Conservation (phyloP, 2,113 vertebrate species). For the Labeo catla region DNA sequence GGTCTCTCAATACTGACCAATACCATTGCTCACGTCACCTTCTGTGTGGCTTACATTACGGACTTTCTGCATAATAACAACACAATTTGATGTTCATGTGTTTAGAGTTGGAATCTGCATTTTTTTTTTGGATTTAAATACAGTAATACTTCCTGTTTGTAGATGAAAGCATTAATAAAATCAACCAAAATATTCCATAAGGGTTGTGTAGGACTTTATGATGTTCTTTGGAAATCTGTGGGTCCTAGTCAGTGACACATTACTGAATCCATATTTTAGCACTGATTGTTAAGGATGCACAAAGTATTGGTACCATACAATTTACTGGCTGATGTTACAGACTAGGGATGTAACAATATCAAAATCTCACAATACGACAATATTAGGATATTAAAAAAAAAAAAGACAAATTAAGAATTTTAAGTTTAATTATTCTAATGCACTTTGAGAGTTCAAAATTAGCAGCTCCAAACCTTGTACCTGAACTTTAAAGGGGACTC, state of each 20-base stretch:
- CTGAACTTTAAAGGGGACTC: too few species aligned
- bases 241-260: not conserved
- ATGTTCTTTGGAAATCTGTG: too few species aligned
- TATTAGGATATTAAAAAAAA: too few species aligned
- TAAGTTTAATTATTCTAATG: too few species aligned
- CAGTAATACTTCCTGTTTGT: not conserved
- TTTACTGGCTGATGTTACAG: too few species aligned
- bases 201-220: not conserved
- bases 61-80: not conserved
- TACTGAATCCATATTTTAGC: not conserved
- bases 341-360: too few species aligned
- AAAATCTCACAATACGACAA: too few species aligned
- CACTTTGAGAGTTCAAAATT: too few species aligned
- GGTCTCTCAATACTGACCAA: slow-evolving; percentile 23
- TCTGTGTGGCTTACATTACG: not conserved
- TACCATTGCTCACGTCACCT: not conserved
- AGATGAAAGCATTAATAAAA: not conserved
- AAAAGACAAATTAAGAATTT: too few species aligned
- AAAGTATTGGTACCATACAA: not conserved
- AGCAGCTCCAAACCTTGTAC: too few species aligned
- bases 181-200: not conserved
- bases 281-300: not conserved
- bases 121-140: not conserved
- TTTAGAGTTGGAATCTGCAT: not conserved
- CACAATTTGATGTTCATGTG: not conserved